These are phyloP conservation scores for Arvicanthis niloticus DNA, from an alignment of 2,113 vertebrate species.

Conservation along the genomic window DNA sequence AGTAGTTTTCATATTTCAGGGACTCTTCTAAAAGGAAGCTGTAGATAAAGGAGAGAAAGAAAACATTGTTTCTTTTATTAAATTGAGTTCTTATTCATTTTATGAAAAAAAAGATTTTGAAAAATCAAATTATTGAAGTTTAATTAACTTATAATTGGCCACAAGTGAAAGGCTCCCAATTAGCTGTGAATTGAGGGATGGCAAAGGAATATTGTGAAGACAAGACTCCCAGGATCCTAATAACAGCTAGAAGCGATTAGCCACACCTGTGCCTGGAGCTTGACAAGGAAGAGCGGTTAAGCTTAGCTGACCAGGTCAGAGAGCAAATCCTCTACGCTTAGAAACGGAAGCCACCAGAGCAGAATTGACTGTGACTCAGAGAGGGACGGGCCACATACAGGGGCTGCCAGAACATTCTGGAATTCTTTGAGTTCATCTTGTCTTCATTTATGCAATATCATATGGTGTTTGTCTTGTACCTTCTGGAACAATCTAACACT, in stretches of 20 bases:
- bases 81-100: not conserved
- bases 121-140: constrained; percentile 34
- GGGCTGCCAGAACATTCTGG: not conserved
- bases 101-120: constrained; percentile 1
- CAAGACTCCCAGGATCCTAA: not conserved
- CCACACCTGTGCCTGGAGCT: not conserved
- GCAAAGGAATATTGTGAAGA: constrained; percentile 32
- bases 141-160: constrained; percentile 58
- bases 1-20: not conserved
- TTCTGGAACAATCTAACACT: not conserved
- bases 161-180: constrained; percentile 34
- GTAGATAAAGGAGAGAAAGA: not conserved
- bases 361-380: not conserved
- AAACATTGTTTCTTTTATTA: constrained; percentile 17
- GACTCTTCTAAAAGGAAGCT: constrained; percentile 2
- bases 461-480: not conserved
- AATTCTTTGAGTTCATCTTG: not conserved
- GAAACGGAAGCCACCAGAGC: not conserved
- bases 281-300: not conserved
- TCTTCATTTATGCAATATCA: not conserved
- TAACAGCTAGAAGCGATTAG: constrained; percentile 18
- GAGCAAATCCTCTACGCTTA: not conserved
- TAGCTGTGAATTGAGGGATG: constrained; percentile 8
- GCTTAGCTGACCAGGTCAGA: not conserved
- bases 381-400: not conserved